Percentiles rank a stretch among this genome's conserved stretches.
Evolutionary conservation across 1,140 invertebrate species (phyloP).

Genomic region (Euwallacea similis): DNA sequence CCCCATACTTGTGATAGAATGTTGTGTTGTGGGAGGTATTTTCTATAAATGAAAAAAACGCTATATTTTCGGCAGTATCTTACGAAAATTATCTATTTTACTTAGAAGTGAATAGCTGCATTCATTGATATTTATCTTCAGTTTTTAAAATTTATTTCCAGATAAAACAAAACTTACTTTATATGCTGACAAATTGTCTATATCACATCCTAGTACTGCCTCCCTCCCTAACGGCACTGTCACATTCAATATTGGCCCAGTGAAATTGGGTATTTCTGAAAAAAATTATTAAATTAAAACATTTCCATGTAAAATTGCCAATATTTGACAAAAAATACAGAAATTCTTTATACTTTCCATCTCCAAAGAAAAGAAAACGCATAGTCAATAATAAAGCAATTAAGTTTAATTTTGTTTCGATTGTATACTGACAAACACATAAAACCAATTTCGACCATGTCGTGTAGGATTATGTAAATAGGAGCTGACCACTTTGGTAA

Average conservation of each 20-base stretch:
- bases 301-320: too few species aligned
- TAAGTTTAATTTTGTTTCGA: neutral
- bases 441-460: constrained; percentile 1
- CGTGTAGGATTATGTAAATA: constrained; percentile 5
- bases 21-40: too few species aligned
- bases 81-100: too few species aligned
- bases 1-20: too few species aligned
- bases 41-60: too few species aligned
- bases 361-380: too few species aligned
- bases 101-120: too few species aligned
- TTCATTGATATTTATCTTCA: neutral
- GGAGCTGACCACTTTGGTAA: constrained; percentile 2
- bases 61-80: too few species aligned
- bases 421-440: neutral
- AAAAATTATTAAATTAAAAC: constrained; percentile 46
- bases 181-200: constrained; percentile 63
- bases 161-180: constrained; percentile 57
- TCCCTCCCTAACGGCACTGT: constrained; percentile 66
- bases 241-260: constrained; percentile 62
- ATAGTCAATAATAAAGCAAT: too few species aligned
- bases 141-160: neutral
- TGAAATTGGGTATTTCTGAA: constrained; percentile 70
- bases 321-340: too few species aligned
- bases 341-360: too few species aligned
- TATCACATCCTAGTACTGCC: constrained; percentile 62